Percentiles rank a stretch among this genome's conserved stretches.
phyloP scores from a whole-genome alignment of 1,140 invertebrate species.

The Drosophila chauvacae region DNA sequence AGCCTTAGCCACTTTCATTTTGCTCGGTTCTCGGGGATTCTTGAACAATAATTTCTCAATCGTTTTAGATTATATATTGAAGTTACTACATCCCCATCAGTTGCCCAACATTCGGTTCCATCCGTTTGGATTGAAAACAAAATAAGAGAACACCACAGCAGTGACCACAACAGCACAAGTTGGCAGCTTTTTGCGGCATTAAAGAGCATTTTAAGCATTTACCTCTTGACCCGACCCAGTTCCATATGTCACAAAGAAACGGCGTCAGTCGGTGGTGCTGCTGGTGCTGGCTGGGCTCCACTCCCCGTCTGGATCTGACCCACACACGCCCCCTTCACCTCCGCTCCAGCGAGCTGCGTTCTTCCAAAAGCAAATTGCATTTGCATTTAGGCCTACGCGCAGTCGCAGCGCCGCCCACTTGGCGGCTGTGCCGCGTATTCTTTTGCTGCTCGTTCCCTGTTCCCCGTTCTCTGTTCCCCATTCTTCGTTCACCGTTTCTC shows the following conservation, averaged over 20 bases:
- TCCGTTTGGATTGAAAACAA: neutral
- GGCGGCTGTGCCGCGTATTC: conserved; percentile 22
- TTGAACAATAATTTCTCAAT: neutral
- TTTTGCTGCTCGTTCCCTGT: conserved; percentile 3
- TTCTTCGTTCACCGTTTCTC: no score
- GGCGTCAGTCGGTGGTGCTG: conserved; percentile 22
- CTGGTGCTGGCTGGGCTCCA: neutral
- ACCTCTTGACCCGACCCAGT: conserved; percentile 64
- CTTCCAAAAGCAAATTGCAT: conserved; percentile 34
- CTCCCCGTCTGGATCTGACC: conserved; percentile 16
- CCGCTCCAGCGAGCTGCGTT: neutral
- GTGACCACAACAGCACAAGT: conserved; percentile 31
- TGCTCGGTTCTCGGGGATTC: neutral
- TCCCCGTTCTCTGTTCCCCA: neutral
- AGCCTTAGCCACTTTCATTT: neutral
- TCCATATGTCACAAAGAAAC: conserved; percentile 55
- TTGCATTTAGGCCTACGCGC: conserved; percentile 54
- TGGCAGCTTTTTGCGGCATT: conserved; percentile 19
- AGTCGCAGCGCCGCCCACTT: conserved; percentile 49
- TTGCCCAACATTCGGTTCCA: conserved; percentile 22
- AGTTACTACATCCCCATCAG: conserved; percentile 20
- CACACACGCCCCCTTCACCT: neutral
- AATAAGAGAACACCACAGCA: neutral
- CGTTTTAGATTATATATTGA: neutral
- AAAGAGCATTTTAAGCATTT: conserved; percentile 40